A percentile compares a stretch with the other conserved stretches of the same genome.
phyloP scores from a whole-genome alignment of 1,140 invertebrate species.

The Babylonia areolata region DNA sequence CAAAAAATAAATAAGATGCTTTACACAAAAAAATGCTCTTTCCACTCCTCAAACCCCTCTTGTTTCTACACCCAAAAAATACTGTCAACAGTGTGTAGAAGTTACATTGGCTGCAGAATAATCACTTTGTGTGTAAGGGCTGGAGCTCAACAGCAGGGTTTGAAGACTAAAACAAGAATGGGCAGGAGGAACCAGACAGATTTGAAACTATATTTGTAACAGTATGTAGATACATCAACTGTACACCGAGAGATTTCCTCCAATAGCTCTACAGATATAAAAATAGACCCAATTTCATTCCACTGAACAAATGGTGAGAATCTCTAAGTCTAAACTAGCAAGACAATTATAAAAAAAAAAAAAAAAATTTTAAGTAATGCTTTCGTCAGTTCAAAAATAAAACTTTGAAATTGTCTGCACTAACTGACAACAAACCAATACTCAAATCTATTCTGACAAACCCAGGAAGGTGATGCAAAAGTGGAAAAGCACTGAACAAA shows the following conservation, averaged over 20 bases:
- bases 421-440: too few species aligned
- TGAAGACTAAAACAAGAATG: background rate
- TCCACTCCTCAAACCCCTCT: too few species aligned
- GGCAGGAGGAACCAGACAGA: background rate
- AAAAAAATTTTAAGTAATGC: too few species aligned
- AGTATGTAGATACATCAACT: background rate
- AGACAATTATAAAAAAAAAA: too few species aligned
- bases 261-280: background rate
- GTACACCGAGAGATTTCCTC: background rate
- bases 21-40: slow-evolving; percentile 20
- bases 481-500: too few species aligned
- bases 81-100: slow-evolving; percentile 23
- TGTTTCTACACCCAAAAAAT: slow-evolving; percentile 17
- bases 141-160: background rate
- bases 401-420: too few species aligned
- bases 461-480: too few species aligned
- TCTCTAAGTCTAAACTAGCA: background rate
- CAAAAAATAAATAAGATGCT: slow-evolving; percentile 30
- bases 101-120: background rate
- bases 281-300: background rate
- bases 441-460: too few species aligned
- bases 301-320: background rate
- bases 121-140: background rate
- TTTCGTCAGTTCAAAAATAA: too few species aligned
- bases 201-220: background rate